Conservation (phyloP, 2,113 vertebrate species). For the Bos javanicus region DNA sequence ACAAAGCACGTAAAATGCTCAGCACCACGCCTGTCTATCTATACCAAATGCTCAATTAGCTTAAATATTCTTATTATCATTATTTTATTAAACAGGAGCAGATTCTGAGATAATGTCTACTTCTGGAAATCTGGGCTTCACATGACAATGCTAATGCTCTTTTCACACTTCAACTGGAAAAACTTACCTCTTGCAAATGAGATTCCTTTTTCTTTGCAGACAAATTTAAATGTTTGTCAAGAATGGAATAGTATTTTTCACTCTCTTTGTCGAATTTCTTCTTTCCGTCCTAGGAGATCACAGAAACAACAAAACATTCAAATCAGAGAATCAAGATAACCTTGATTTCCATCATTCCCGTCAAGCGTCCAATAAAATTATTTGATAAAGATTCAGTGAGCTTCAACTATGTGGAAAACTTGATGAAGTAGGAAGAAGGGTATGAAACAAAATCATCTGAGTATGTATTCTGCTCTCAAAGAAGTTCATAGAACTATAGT, state of each 20-base stretch:
- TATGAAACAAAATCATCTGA: background rate
- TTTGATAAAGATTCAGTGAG: background rate
- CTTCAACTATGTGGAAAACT: background rate
- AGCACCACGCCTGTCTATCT: background rate
- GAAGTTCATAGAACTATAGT: background rate
- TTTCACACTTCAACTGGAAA: background rate
- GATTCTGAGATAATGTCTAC: background rate
- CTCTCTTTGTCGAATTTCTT: conserved; percentile 98
- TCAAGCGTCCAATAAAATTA: background rate
- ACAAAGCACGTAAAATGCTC: background rate
- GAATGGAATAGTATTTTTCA: conserved; percentile 95
- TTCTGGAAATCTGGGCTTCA: background rate
- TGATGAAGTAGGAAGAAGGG: background rate
- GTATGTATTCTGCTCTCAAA: background rate
- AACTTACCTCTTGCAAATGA: conserved; percentile 94
- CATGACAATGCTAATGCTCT: background rate
- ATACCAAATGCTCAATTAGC: background rate
- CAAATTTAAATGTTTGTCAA: conserved; percentile 94
- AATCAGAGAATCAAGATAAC: conserved; percentile 21
- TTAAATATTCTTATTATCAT: background rate
- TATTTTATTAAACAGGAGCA: background rate
- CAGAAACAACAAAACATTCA: conserved; percentile 38
- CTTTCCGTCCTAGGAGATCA: conserved; percentile 89
- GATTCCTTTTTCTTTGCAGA: conserved; percentile 96
- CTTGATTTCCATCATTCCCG: background rate